Percentiles rank a stretch among this genome's conserved stretches.
Conservation (phyloP, 2,888 invertebrate species). For the Lasioglossum morio region DNA sequence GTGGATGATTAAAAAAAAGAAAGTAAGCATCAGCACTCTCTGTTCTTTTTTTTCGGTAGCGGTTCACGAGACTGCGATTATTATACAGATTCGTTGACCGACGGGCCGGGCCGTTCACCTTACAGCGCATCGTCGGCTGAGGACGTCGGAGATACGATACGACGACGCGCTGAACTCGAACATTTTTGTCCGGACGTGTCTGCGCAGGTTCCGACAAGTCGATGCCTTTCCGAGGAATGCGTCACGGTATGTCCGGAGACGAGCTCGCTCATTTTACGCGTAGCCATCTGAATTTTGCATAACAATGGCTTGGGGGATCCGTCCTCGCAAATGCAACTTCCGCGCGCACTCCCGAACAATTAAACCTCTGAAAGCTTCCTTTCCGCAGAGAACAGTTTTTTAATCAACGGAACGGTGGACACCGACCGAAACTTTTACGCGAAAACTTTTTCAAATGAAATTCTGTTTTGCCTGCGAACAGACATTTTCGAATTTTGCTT, state of each 20-base stretch:
- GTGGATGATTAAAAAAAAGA: conserved; percentile 16
- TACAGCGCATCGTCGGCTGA: conserved; percentile 48
- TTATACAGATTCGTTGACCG: conserved; percentile 57
- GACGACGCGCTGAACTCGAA: conserved; percentile 37
- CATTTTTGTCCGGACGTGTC: conserved; percentile 48
- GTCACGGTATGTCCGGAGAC: conserved; percentile 4
- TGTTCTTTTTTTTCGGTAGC: conserved; percentile 26
- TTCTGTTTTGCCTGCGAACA: background rate
- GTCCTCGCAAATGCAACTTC: background rate
- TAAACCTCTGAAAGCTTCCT: background rate
- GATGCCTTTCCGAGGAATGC: conserved; percentile 16
- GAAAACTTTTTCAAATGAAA: background rate
- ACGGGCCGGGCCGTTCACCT: conserved; percentile 70
- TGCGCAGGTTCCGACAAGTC: conserved; percentile 52
- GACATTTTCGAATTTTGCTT: background rate
- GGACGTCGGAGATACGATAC: conserved; percentile 34
- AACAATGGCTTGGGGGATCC: background rate
- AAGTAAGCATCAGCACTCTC: conserved; percentile 18
- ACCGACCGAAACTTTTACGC: background rate
- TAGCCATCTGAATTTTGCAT: conserved; percentile 10
- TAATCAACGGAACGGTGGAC: background rate
- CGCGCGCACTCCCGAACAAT: background rate
- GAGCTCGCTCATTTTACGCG: background rate
- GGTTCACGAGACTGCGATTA: conserved; percentile 43
- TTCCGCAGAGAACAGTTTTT: background rate